Evolutionary conservation across 2,888 invertebrate genomes (phyloP), one percentile per base, ranked within the genome.

Genomic region (Torymus auratus): DNA sequence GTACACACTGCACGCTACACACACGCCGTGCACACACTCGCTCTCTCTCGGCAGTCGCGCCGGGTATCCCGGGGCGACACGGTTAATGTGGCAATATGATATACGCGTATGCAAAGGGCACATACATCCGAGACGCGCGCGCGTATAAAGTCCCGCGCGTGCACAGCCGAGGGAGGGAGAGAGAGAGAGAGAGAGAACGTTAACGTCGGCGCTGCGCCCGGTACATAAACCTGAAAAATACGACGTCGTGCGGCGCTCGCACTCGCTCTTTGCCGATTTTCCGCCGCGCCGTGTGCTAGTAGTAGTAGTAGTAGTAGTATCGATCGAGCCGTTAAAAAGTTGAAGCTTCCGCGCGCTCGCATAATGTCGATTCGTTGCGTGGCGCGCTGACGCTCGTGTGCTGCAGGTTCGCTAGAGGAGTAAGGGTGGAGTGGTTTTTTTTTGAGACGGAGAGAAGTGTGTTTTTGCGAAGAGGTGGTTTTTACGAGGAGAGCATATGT

Each of bases 71-170:
- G 85, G 86, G 85, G 85, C 84, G 85, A 87, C 85, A 83, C 84
- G 84, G 84, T 86, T 87, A 88, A 88, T 86, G 88, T 85, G 87
- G 87, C 87, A 84, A 87, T 85, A 87, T 88, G 87, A 88, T 87
- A 86, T 88, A 86, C 50, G 72, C 60, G 28, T 83, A 86, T 82
- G 84, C 83, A 73, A 70, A 76, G 62, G 77, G 17, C 23, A 64
- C 58, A 12, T 50, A 74, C 17, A 73, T 28, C 23, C 50, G 64
- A 28, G 53, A 53, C 14, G 14, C 60, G 52, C 70, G 52, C 28
- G 72, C 78, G 50, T 68, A 78, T 73, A 78, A 78, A 73, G 56
- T 73, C 53, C 41, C 41, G n/a, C 15, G 53, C 17, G 64, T 20
- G 50, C 20, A 67, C 23, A 10, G n/a, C 50, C 17, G 75, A 79